Base-by-base conservation (phyloP, 2,888 invertebrate species). In the Philhelius pedissequus region DNA sequence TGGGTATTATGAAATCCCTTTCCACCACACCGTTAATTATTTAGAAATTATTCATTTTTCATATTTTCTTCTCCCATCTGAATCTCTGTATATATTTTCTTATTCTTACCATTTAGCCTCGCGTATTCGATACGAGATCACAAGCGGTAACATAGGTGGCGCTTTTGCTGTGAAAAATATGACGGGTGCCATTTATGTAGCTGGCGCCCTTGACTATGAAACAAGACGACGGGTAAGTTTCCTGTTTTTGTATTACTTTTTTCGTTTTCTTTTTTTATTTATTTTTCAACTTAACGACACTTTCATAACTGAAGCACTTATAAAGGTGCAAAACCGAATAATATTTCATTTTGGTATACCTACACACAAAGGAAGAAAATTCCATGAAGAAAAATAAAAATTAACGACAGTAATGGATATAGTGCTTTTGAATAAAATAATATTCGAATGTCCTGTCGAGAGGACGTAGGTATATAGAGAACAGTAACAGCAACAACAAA, bases 51-150 rank as follows among this genome's bases (percentile, higher is more conserved):
- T 38, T 73, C 25, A 52, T 58, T 64, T n/a, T 50, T 22, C 7
- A 32, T 52, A 13, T 6, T 75, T 62, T 22, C n/a, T 30, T 48
- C 3, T 9, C 15, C 15, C 18, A 4, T 20, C 1, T 0, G 0
- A 1, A n/a, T 45, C 1, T 20, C 5, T 13, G 1, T 13, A 15
- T 20, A 13, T 20, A 5, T 22, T 32, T 43, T 38, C 0, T 88
- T 87, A 86, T 93, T 93, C n/a, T n/a, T n/a, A n/a, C n/a, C n/a
- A n/a, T n/a, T 86, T 94, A 98, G 98, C 98, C 92, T 98, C 98
- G 93, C 97, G 97, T 94, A 97, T 99, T 94, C 97, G 98, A 94
- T 99, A 99, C 94, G 98, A 98, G 95, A 98, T 99, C 93, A 98
- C 98, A 93, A 97, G 97, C 95, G 98, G 98, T 94, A 99, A 99